Conservation (phyloP, 1,140 invertebrate genomes). For the Babylonia areolata region DNA sequence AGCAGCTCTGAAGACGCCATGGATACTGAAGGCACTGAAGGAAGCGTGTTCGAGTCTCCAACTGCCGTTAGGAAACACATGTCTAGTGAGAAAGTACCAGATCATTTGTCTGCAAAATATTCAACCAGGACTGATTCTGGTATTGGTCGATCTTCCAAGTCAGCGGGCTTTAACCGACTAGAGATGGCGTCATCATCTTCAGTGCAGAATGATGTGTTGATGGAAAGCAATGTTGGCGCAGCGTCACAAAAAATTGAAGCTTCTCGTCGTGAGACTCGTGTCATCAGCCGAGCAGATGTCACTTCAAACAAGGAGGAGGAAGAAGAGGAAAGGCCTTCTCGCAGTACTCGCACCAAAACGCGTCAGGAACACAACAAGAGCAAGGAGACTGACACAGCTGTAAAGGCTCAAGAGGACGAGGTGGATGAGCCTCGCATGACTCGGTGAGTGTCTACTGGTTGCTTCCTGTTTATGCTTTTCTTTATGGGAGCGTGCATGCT, state of each 20-base stretch:
- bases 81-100: not conserved
- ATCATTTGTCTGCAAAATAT: not conserved
- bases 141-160: not conserved
- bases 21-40: not conserved
- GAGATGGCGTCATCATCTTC: not conserved
- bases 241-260: not conserved
- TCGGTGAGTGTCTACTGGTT: constrained; percentile 17
- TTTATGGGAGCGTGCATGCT: no score
- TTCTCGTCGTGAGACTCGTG: constrained; percentile 3
- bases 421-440: constrained; percentile 31
- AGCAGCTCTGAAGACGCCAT: not conserved
- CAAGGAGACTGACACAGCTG: not conserved
- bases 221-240: not conserved
- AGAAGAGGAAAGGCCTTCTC: constrained; percentile 17
- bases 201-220: not conserved
- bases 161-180: not conserved
- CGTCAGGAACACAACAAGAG: constrained; percentile 7
- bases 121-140: not conserved
- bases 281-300: not conserved
- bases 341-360: constrained; percentile 9
- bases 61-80: not conserved
- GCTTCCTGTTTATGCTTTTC: not conserved
- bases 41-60: constrained; percentile 27
- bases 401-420: not conserved
- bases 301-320: constrained; percentile 19